Evolutionary conservation across 1,140 invertebrate genomes (phyloP).

Genomic region (Sitobion miscanthi): DNA sequence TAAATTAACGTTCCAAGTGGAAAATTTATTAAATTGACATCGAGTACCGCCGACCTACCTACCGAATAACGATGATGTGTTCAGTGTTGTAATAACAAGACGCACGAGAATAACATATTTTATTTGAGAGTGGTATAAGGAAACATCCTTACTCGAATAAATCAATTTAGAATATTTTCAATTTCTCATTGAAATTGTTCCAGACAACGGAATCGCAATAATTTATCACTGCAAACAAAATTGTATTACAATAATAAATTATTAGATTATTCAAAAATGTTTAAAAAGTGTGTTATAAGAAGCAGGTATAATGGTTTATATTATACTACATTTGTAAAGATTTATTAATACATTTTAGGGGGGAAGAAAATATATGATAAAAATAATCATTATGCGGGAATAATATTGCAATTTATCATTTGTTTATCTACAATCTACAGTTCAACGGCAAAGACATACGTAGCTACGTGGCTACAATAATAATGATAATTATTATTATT

Average conservation of each 20-base stretch:
- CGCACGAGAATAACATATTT: too few species aligned
- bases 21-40: background rate
- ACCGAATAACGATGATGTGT: background rate
- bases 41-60: background rate
- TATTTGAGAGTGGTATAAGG: background rate
- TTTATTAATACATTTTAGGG: too few species aligned
- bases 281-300: background rate
- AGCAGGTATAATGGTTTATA: too few species aligned
- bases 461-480: too few species aligned
- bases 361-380: background rate
- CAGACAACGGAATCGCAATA: background rate
- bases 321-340: too few species aligned
- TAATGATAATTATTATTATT: too few species aligned
- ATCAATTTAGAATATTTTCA: background rate
- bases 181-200: background rate
- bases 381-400: background rate
- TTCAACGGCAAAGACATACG: too few species aligned
- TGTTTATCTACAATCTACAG: background rate
- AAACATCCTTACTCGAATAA: background rate
- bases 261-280: background rate
- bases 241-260: background rate
- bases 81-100: background rate
- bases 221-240: background rate
- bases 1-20: background rate
- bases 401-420: constrained; percentile 1